A percentile compares a stretch with the other conserved stretches of the same genome.
These are phyloP conservation scores for Thunnus thynnus DNA, from an alignment of 2,113 vertebrate species.

Conservation along the genomic window DNA sequence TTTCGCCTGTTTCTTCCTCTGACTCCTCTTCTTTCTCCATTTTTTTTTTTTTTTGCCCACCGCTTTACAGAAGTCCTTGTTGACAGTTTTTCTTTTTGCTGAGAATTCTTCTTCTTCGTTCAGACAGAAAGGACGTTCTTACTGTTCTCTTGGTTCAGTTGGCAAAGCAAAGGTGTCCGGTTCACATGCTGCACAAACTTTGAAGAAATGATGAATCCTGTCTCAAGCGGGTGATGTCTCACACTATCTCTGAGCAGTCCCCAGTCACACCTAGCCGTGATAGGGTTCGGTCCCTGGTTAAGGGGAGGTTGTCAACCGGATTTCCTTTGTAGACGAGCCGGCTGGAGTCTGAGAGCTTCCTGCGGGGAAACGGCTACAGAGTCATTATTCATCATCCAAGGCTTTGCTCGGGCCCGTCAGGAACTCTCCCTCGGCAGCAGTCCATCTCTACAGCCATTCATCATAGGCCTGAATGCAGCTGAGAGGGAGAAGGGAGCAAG, in stretches of 20 bases:
- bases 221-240: slow-evolving; percentile 65
- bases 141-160: slow-evolving; percentile 20
- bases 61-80: slow-evolving; percentile 19
- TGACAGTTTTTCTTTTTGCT: slow-evolving; percentile 40
- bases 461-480: slow-evolving; percentile 77
- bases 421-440: slow-evolving; percentile 79
- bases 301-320: slow-evolving; percentile 68
- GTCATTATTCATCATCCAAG: slow-evolving; percentile 83
- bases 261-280: slow-evolving; percentile 60
- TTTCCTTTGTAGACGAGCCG: slow-evolving; percentile 75
- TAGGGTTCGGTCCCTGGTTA: slow-evolving; percentile 68
- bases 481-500: slow-evolving; percentile 67
- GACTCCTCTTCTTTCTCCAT: background rate
- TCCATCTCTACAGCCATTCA: slow-evolving; percentile 81
- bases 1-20: background rate
- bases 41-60: slow-evolving; percentile 1
- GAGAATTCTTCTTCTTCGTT: slow-evolving; percentile 48
- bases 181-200: slow-evolving; percentile 4
- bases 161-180: slow-evolving; percentile 16
- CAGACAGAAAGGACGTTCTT: slow-evolving; percentile 17
- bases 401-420: slow-evolving; percentile 68
- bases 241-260: slow-evolving; percentile 33
- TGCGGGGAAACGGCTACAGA: slow-evolving; percentile 71
- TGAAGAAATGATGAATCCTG: slow-evolving; percentile 68
- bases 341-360: slow-evolving; percentile 68